These are phyloP conservation scores for Cirrhinus molitorella DNA, from an alignment of 2,797 vertebrate genomes.

Conservation along the genomic window DNA sequence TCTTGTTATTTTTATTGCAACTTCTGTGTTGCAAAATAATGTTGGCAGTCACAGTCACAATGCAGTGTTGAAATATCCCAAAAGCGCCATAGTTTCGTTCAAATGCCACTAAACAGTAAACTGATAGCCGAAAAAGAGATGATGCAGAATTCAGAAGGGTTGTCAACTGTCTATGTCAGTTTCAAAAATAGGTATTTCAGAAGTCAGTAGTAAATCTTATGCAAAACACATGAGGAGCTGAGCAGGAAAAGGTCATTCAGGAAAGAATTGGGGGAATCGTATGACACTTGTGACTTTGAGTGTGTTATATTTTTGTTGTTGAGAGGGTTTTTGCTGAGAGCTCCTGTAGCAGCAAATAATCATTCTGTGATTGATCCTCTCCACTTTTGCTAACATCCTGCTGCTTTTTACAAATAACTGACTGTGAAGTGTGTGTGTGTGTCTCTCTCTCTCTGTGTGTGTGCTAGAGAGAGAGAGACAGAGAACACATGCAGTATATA, in stretches of 20 bases:
- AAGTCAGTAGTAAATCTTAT: background rate
- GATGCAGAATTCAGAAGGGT: background rate
- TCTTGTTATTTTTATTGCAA: background rate
- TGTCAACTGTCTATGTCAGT: background rate
- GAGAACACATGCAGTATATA: slow-evolving; percentile 4
- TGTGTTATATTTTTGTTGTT: slow-evolving; percentile 13
- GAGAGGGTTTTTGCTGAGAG: slow-evolving; percentile 6
- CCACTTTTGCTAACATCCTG: slow-evolving; percentile 25
- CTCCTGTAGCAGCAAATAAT: slow-evolving; percentile 17
- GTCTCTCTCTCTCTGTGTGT: background rate
- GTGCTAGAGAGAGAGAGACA: background rate
- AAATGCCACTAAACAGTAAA: background rate
- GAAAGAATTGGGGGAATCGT: background rate
- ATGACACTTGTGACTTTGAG: slow-evolving; percentile 25
- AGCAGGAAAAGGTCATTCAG: background rate
- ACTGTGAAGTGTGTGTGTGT: background rate
- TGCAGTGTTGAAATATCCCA: background rate
- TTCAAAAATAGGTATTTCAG: background rate
- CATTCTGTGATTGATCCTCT: slow-evolving; percentile 31
- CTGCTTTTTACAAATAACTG: slow-evolving; percentile 34
- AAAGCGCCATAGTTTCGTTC: background rate
- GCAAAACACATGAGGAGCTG: background rate
- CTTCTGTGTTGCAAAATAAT: background rate
- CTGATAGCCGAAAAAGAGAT: background rate
- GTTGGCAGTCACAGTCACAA: background rate